Percentiles rank a stretch among this genome's conserved stretches.
Evolutionary conservation across 1,140 invertebrate species (phyloP).

Genomic region (Diploscapter pachys): DNA sequence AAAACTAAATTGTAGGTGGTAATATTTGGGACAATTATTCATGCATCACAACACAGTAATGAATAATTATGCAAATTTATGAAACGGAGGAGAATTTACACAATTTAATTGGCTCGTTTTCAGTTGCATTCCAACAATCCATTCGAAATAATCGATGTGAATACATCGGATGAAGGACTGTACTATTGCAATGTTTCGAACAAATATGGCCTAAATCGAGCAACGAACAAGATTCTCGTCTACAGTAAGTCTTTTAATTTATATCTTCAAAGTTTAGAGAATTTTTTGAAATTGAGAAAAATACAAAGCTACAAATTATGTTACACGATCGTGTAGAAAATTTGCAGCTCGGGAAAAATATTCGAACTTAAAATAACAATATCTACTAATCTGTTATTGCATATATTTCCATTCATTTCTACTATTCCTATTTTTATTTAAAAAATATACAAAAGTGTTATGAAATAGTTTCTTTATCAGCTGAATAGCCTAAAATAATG

Average conservation of each 20-base stretch:
- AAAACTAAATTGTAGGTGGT: too few species aligned
- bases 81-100: too few species aligned
- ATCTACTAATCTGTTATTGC: background rate
- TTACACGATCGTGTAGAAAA: background rate
- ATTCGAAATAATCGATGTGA: slow-evolving; percentile 77
- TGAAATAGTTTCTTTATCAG: too few species aligned
- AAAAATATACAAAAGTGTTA: too few species aligned
- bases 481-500: too few species aligned
- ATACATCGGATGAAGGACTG: slow-evolving; percentile 77
- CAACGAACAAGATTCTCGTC: slow-evolving; percentile 74
- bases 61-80: too few species aligned
- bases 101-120: slow-evolving; percentile 60
- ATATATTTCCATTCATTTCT: background rate
- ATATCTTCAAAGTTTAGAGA: background rate
- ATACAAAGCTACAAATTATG: too few species aligned
- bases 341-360: background rate
- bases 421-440: background rate
- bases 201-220: slow-evolving; percentile 78
- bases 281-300: background rate
- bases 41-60: too few species aligned
- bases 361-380: background rate
- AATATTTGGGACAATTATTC: too few species aligned
- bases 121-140: slow-evolving; percentile 73
- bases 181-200: slow-evolving; percentile 89
- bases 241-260: slow-evolving; percentile 68